Evolutionary conservation across 2,797 vertebrate species (phyloP).

Genomic region (Salmo trutta): DNA sequence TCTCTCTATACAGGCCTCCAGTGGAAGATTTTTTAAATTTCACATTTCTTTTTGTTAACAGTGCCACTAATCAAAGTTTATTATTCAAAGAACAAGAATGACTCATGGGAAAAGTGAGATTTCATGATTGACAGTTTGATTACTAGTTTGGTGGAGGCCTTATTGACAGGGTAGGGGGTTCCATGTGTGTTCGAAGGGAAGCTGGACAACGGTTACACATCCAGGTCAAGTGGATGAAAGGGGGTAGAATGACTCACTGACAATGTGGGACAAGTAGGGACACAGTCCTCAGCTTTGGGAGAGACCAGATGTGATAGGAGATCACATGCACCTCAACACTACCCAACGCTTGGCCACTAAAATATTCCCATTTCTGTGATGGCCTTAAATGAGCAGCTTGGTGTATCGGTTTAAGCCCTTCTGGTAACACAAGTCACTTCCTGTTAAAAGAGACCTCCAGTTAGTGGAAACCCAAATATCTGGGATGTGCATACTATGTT

Average conservation of each 20-base stretch:
- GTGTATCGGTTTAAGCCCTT: conserved; percentile 20
- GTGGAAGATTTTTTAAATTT: conserved; percentile 47
- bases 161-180: conserved; percentile 55
- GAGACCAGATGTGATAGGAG: conserved; percentile 40
- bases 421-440: conserved; percentile 38
- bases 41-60: conserved; percentile 35
- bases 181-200: conserved; percentile 60
- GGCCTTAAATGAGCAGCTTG: conserved; percentile 29
- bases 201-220: conserved; percentile 54
- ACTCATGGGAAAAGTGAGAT: conserved; percentile 67
- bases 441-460: conserved; percentile 37
- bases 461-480: conserved; percentile 41
- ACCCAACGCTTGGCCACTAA: conserved; percentile 24
- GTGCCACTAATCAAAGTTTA: conserved; percentile 54
- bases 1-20: conserved; percentile 33
- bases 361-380: conserved; percentile 35
- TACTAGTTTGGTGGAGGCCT: conserved; percentile 46
- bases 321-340: conserved; percentile 35
- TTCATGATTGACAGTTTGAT: conserved; percentile 44
- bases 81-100: conserved; percentile 69
- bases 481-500: conserved; percentile 27
- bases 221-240: conserved; percentile 35
- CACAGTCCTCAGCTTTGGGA: conserved; percentile 27
- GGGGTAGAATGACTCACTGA: conserved; percentile 43
- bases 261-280: conserved; percentile 31